phyloP scores from a whole-genome alignment of 2,888 invertebrate genomes.

The Stegophylla sp. region DNA sequence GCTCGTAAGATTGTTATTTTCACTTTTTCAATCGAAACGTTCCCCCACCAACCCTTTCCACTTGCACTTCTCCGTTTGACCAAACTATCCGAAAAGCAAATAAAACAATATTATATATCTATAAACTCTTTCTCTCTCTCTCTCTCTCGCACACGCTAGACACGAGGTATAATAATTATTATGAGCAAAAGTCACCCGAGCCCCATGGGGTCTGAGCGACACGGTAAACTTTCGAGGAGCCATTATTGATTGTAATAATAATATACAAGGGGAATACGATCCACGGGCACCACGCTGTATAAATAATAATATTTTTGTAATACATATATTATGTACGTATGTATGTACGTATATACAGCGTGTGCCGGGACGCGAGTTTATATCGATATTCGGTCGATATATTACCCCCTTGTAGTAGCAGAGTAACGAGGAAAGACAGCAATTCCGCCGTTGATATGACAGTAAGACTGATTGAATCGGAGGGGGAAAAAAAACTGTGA shows the following conservation, averaged over 20 bases:
- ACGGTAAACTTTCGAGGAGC: slow-evolving; percentile 44
- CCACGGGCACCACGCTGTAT: no score
- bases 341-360: background rate
- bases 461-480: slow-evolving; percentile 10
- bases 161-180: slow-evolving; percentile 46
- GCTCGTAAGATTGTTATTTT: slow-evolving; percentile 59
- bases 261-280: background rate
- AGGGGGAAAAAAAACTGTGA: background rate
- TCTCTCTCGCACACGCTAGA: background rate
- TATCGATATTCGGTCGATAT: slow-evolving; percentile 15
- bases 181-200: slow-evolving; percentile 44
- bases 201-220: slow-evolving; percentile 30
- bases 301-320: no score
- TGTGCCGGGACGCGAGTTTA: no score
- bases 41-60: no score
- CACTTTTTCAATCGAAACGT: slow-evolving; percentile 55
- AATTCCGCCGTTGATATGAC: slow-evolving; percentile 5
- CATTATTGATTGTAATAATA: slow-evolving; percentile 49
- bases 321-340: no score
- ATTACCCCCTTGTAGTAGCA: no score
- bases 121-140: background rate
- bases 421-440: slow-evolving; percentile 13
- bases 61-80: slow-evolving; percentile 44
- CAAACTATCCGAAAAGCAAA: slow-evolving; percentile 54
- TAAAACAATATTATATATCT: slow-evolving; percentile 48